Base-by-base conservation (phyloP, 1,140 invertebrate genomes). In the Anastrepha obliqua region DNA sequence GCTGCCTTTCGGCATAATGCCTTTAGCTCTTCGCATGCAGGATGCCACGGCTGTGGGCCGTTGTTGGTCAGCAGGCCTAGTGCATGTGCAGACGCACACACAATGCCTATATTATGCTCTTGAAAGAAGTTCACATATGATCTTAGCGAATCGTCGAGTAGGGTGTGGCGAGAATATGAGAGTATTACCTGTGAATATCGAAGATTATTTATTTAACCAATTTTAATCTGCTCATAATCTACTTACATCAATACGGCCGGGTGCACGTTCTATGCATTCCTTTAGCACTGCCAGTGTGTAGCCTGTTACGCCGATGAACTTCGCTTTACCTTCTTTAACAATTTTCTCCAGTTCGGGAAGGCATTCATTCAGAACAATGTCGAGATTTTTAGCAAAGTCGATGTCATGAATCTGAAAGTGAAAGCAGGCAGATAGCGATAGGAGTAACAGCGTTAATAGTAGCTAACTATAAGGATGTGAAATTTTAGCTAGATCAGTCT, bases 281-380 rank as follows among this genome's bases (percentile, higher is more conserved):
- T 96, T 96, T 88, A 99, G 94, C 55, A 95, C 93, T 0, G 95
- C 95, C 3, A 99, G 92, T 2, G 97, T 96, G 94, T 99, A 99
- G 0, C 97, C 98, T 1, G 97, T 98, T 13, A 98, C 94, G 1
- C 98, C 98, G 89, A 99, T 98, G 91, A 95, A 96, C 88, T 94
- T 95, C 0, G 96, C 96, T 93, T 98, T 98, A 29, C 97, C 97
- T 65, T 96, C 94, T 13, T 95, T 94, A 15, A 97, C 96, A 17
- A 97, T 94, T 90, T 95, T 95, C 88, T 97, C 95, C 20, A 99
- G 91, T 13, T 96, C 95, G 44, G 98, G 98, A 59, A 99, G 90
- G 0, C 98, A 98, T 94, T 99, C 97, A 51, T 97, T 96, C 4
- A 98, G 89, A 9, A 99, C 94, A 47, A 97, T 94, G 51, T 98